phyloP scores from a whole-genome alignment of 1,140 invertebrate species.

The Drosophila kohkoa region DNA sequence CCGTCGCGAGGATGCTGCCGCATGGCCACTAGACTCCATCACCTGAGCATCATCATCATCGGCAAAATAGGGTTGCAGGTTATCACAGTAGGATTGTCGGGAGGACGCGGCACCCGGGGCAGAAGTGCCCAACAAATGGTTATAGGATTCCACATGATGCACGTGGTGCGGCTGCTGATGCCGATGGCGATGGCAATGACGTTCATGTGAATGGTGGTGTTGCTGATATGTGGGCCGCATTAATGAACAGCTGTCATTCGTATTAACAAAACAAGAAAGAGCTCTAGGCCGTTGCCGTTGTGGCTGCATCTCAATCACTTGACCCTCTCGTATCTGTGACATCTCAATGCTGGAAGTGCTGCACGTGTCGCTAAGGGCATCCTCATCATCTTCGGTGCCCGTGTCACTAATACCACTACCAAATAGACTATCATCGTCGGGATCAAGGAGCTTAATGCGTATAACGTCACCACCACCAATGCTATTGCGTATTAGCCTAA shows the following conservation, averaged over 20 bases:
- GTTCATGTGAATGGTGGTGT: constrained; percentile 36
- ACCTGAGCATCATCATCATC: constrained; percentile 58
- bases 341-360: constrained; percentile 35
- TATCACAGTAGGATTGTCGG: constrained; percentile 80
- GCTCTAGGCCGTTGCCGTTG: constrained; percentile 59
- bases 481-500: constrained; percentile 84
- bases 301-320: constrained; percentile 16
- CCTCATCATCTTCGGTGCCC: constrained; percentile 45
- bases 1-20: constrained; percentile 45
- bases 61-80: constrained; percentile 64
- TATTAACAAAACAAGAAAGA: constrained; percentile 76
- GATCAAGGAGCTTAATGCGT: constrained; percentile 77
- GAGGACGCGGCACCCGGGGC: constrained; percentile 66
- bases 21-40: constrained; percentile 35
- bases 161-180: constrained; percentile 57
- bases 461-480: constrained; percentile 84
- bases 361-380: constrained; percentile 52
- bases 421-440: constrained; percentile 75
- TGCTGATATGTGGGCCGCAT: constrained; percentile 55
- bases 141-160: constrained; percentile 67
- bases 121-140: constrained; percentile 57
- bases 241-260: constrained; percentile 41
- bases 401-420: constrained; percentile 56
- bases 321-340: constrained; percentile 14
- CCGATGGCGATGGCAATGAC: constrained; percentile 32